Base-by-base conservation (phyloP, 2,113 vertebrate species). In the Heptranchias perlo region DNA sequence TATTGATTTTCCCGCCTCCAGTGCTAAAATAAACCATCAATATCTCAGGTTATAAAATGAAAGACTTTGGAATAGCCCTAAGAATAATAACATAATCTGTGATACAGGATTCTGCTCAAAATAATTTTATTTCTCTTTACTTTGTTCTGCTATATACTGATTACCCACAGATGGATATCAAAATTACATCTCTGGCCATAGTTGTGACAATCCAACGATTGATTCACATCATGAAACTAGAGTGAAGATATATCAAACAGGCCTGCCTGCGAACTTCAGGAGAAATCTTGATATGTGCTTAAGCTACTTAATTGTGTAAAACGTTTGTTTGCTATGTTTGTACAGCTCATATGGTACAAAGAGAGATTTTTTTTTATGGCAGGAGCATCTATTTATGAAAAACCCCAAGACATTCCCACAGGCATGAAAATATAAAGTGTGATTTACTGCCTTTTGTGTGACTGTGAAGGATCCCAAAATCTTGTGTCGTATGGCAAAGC, bases 1-100 rank as follows among this genome's bases (percentile, higher is more conserved):
- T 69, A 69, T 95, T 69, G 94, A 95, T 95, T 69, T 95, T 73
- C 94, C 94, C 31, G 65, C 47, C 94, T 95, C 65, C 28, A 95
- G 93, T 52, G 28, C 25, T 95, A 67, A 67, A 95, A 95, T 73
- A 69, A 69, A 69, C 47, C 65, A 49, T 95, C 65, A 49, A 47
- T 95, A 95, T 69, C 25, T 31, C 47, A 69, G 1, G 23, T 49
- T 69, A 95, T 49, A 95, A 52, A 69, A 95, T 69, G 44, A 95
- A 73, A 73, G 65, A 95, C 89, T 95, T 69, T 52, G 65, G 65
- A 69, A 69, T 39, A 52, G 64, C 23, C 94, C 47, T 7, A 95
- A 69, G 94, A 95, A 94, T 94, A 47, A 49, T 67, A 47, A 95
- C 65, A 73, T 95, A 49, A 67, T 95, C 94, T 14, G 25, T 95